Evolutionary conservation across 37 sponge, comb jelly and placozoan species (phyloP).

Genomic region (Eunapius fragilis): DNA sequence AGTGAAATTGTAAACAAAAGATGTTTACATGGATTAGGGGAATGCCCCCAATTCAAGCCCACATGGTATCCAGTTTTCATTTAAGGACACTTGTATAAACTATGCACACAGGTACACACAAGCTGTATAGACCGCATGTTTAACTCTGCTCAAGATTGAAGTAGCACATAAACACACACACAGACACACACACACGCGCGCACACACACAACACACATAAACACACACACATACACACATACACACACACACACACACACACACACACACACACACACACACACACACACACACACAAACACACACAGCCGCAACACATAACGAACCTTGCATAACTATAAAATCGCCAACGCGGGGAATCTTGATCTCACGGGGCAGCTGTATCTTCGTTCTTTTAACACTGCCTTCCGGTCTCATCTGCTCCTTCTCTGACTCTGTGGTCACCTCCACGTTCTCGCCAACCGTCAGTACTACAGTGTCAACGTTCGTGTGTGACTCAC

Average conservation of each 20-base stretch:
- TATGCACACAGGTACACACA: too few relatives aligned
- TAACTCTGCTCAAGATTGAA: too few relatives aligned
- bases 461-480: neutral
- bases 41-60: neutral
- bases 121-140: too few relatives aligned
- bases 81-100: too few relatives aligned
- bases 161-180: too few relatives aligned
- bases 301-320: neutral
- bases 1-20: neutral
- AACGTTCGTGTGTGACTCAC: neutral
- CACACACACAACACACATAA: too few relatives aligned
- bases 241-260: neutral
- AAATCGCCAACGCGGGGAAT: neutral
- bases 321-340: neutral
- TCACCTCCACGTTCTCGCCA: slow-evolving; percentile 21
- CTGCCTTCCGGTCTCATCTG: neutral
- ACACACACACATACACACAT: neutral
- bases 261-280: too few relatives aligned
- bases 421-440: slow-evolving; percentile 1
- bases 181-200: too few relatives aligned
- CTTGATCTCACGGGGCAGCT: neutral
- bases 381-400: neutral
- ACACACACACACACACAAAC: too few relatives aligned
- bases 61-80: neutral
- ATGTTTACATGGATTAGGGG: neutral